Conservation (phyloP, 2,888 invertebrate genomes). For the Phalera bucephala region DNA sequence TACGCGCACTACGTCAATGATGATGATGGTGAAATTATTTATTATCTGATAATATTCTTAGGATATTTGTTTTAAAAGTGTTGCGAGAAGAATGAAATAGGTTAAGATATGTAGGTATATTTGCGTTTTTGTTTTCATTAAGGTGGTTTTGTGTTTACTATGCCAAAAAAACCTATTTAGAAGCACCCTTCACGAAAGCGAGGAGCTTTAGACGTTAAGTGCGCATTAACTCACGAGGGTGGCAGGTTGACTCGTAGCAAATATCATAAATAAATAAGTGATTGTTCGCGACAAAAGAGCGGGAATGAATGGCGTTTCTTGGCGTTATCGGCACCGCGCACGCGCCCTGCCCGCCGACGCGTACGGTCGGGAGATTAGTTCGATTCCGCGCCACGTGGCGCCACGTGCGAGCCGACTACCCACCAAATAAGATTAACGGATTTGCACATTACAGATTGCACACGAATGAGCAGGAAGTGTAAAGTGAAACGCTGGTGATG, state of each 20-base stretch:
- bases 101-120: too few relatives aligned
- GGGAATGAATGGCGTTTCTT: conserved; percentile 80
- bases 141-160: too few relatives aligned
- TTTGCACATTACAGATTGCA: conserved; percentile 83
- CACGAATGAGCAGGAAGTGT: conserved; percentile 81
- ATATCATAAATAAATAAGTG: conserved; percentile 82
- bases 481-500: conserved; percentile 81
- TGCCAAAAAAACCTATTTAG: conserved; percentile 23
- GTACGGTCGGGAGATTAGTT: conserved; percentile 78
- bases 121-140: too few relatives aligned
- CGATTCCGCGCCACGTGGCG: conserved; percentile 78
- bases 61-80: too few relatives aligned
- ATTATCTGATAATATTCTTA: too few relatives aligned
- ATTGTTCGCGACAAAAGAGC: conserved; percentile 80
- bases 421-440: conserved; percentile 82
- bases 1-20: too few relatives aligned
- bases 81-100: too few relatives aligned
- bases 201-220: conserved; percentile 48
- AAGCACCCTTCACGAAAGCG: conserved; percentile 31
- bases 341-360: conserved; percentile 72
- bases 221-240: conserved; percentile 64
- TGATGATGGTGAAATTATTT: too few relatives aligned
- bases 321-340: conserved; percentile 77
- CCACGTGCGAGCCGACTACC: conserved; percentile 71
- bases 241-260: conserved; percentile 76